A percentile compares a stretch with the other conserved stretches of the same genome.
These are phyloP conservation scores for Heliconius eleuchia DNA, from an alignment of 1,140 invertebrate species.

Conservation along the genomic window DNA sequence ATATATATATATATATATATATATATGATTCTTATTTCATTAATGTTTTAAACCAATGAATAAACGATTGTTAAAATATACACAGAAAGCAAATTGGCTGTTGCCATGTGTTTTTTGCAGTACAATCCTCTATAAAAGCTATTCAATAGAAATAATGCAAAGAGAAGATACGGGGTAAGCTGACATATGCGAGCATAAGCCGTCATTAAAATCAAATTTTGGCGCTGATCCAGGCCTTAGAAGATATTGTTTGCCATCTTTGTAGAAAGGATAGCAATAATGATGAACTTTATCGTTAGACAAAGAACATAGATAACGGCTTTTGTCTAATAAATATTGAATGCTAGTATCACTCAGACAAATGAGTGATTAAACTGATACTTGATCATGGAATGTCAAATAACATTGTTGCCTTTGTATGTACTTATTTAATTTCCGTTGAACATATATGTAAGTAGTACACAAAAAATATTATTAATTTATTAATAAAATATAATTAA, in stretches of 20 bases:
- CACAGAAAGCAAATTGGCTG: conserved; percentile 29
- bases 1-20: no score
- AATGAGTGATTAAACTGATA: not conserved
- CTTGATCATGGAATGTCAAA: not conserved
- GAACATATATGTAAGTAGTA: not conserved
- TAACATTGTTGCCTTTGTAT: not conserved
- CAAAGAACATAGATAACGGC: conserved; percentile 31
- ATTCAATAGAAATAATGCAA: conserved; percentile 47
- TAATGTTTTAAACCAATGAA: not conserved
- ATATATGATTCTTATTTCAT: not conserved
- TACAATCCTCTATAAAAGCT: conserved; percentile 28
- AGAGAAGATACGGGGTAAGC: conserved; percentile 60
- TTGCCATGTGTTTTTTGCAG: conserved; percentile 30
- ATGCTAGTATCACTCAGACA: not conserved
- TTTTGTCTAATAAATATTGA: conserved; percentile 37
- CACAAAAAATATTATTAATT: not conserved
- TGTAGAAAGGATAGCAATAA: conserved; percentile 60
- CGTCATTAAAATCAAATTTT: conserved; percentile 79
- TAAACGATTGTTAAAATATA: conserved; percentile 14
- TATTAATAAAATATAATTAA: not conserved
- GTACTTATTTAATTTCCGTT: not conserved
- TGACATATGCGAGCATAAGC: conserved; percentile 71
- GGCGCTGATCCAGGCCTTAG: conserved; percentile 64
- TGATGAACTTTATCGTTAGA: conserved; percentile 42
- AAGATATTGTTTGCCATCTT: conserved; percentile 74